A percentile compares a stretch with the other conserved stretches of the same genome.
phyloP scores from a whole-genome alignment of 2,113 vertebrate genomes.

The Ariopsis seemanni region DNA sequence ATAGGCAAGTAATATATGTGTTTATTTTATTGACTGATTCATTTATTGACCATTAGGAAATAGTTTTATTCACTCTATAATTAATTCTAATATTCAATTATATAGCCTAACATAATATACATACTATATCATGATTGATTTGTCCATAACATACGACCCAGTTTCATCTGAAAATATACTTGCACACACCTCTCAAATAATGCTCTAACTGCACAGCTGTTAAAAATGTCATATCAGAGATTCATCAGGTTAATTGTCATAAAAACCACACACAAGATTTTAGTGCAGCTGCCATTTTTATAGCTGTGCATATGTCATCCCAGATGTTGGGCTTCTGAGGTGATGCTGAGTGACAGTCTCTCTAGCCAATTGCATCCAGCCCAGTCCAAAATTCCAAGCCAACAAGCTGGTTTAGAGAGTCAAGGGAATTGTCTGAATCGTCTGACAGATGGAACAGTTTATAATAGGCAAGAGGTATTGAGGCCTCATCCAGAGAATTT shows the following conservation, averaged over 20 bases:
- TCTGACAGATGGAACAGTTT: slow-evolving; percentile 41
- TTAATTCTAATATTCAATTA: background rate
- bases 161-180: background rate
- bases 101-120: background rate
- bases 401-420: slow-evolving; percentile 30
- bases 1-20: background rate
- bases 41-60: background rate
- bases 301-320: slow-evolving; percentile 40
- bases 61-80: background rate
- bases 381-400: slow-evolving; percentile 21
- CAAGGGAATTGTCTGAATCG: slow-evolving; percentile 19
- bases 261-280: slow-evolving; percentile 31
- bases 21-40: background rate
- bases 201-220: slow-evolving; percentile 27
- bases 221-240: slow-evolving; percentile 39
- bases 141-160: background rate
- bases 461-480: slow-evolving; percentile 9
- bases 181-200: slow-evolving; percentile 3
- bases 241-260: slow-evolving; percentile 38
- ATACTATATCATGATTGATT: background rate
- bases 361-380: slow-evolving; percentile 6
- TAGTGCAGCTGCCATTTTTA: slow-evolving; percentile 29
- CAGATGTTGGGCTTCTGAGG: slow-evolving; percentile 35
- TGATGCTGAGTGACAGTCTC: slow-evolving; percentile 28
- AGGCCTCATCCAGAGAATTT: slow-evolving; percentile 14